These are phyloP conservation scores for Oscheius sp. DNA, from an alignment of 1,140 invertebrate species.

Conservation along the genomic window DNA sequence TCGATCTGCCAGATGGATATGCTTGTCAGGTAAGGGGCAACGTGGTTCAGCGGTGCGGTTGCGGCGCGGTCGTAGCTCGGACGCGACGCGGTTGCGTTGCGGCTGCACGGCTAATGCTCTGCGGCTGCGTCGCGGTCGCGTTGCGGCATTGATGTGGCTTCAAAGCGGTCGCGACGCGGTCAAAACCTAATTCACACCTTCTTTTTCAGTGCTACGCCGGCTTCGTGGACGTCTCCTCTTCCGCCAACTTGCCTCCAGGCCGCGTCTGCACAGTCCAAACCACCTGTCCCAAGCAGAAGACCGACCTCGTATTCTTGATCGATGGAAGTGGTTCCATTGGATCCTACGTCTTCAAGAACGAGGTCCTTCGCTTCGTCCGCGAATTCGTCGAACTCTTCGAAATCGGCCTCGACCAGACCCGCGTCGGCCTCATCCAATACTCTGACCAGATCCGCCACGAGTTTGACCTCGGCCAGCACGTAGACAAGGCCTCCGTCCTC, in stretches of 20 bases:
- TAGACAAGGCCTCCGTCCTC: constrained; percentile 53
- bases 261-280: constrained; percentile 59
- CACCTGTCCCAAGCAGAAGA: constrained; percentile 57
- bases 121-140: no score
- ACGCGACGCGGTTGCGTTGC: no score
- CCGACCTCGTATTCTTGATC: constrained; percentile 58
- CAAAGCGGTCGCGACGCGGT: no score
- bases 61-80: no score
- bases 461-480: constrained; percentile 57
- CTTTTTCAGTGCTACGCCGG: constrained; percentile 58
- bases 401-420: constrained; percentile 56
- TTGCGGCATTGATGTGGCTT: no score
- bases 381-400: constrained; percentile 61
- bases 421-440: constrained; percentile 60
- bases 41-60: no score
- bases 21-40: constrained; percentile 56
- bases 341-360: constrained; percentile 59
- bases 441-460: constrained; percentile 60
- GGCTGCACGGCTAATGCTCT: no score
- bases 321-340: constrained; percentile 60
- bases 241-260: constrained; percentile 57
- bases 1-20: constrained; percentile 60
- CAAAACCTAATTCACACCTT: no score
- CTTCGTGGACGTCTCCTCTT: constrained; percentile 61
- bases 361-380: constrained; percentile 55